Base-by-base conservation (phyloP, 2,113 vertebrate species). In the Etheostoma spectabile region DNA sequence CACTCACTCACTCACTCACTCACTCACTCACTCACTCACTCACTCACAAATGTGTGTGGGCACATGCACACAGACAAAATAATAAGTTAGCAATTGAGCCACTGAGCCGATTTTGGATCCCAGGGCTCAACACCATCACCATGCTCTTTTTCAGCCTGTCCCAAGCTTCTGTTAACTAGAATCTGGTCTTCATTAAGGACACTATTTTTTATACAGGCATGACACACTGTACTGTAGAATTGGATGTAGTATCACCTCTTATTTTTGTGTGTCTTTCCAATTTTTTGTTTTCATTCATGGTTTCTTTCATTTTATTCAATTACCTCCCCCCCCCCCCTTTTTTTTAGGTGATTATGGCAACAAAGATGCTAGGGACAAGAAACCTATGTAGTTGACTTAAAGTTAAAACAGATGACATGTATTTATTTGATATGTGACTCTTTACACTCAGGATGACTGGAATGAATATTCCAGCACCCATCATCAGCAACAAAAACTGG, bases 401-500 rank as follows among this genome's bases (percentile, higher is more conserved):
- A 11, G 19, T 45, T 33, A 12, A 87, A 82, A 27, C 4, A 12
- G 59, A 63, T 84, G 38, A 70, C 8, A 14, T 67, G 0, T 77
- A 8, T 80, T 82, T 80, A 51, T 83, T 67, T 73, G 46, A 33
- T 71, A 69, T 87, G 66, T 70, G 59, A 64, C 22, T 89, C 38
- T 85, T 82, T 53, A 49, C 74, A 51, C 85, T 42, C 68, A 99
- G 98, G 98, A 91, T 99, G 67, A 98, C 97, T 6, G 98, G 98
- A 73, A 96, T 96, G 94, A 99, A 97, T 92, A 95, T 99, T 30
- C 98, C 98, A 53, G 97, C 98, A 42, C 98, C 98, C 13, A 97
- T 99, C 48, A 98, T 99, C 92, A 99, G 98, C 94, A 99, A 96
- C 94, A 99, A 97, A 93, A 99, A 99, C 77, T 99, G 98, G 98